Conservation (phyloP, 2,797 vertebrate genomes). For the Antrozous pallidus region DNA sequence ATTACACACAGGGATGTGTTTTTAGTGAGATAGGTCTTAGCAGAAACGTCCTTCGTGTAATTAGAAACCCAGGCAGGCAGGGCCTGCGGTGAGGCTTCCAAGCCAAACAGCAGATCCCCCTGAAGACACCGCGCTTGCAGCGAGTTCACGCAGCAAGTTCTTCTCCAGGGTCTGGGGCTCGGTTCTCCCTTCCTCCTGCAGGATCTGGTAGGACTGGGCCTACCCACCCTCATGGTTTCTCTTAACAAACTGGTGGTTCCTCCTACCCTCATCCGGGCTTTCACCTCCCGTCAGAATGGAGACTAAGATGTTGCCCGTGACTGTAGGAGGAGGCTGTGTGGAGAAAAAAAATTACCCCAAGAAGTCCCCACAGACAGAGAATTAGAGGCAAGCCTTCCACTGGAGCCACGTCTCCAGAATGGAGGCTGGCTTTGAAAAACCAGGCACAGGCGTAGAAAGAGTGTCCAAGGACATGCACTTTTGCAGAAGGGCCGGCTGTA, state of each 20-base stretch:
- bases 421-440: neutral
- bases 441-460: neutral
- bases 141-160: conserved; percentile 47
- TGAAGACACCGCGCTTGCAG: conserved; percentile 50
- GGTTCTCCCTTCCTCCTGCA: neutral
- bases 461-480: neutral
- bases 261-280: neutral
- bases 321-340: neutral
- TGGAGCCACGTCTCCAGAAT: neutral
- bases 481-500: neutral
- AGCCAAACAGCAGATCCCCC: conserved; percentile 74
- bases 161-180: neutral
- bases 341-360: neutral
- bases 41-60: conserved; percentile 73
- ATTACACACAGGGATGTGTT: conserved; percentile 77
- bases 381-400: conserved; percentile 14
- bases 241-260: neutral
- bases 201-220: neutral
- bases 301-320: neutral
- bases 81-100: conserved; percentile 49
- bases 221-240: neutral
- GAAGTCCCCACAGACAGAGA: neutral
- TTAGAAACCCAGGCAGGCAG: conserved; percentile 74
- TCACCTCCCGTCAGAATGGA: conserved; percentile 42
- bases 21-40: conserved; percentile 80